A percentile compares a stretch with the other conserved stretches of the same genome.
Conservation (phyloP, 2,113 vertebrate species). For the Ahaetulla prasina region DNA sequence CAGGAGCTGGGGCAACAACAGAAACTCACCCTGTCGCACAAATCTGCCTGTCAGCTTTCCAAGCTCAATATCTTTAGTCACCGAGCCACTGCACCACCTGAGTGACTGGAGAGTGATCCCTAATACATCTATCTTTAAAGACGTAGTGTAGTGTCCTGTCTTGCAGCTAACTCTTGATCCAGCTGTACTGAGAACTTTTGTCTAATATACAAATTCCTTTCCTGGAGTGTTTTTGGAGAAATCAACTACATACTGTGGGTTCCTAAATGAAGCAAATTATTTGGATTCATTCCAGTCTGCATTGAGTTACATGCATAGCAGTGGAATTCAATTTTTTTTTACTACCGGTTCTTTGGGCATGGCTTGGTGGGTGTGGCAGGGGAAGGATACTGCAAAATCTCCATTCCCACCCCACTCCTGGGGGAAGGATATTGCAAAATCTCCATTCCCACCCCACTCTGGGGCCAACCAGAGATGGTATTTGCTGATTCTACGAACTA, state of each 20-base stretch:
- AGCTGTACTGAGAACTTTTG: neutral
- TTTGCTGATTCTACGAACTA: no score
- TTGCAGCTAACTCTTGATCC: neutral
- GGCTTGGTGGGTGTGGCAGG: no score
- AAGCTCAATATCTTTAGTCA: neutral
- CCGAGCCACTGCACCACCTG: no score
- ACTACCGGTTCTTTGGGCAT: no score
- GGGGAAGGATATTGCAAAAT: no score
- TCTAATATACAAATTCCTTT: neutral
- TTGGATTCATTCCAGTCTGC: neutral
- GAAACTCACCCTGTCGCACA: neutral
- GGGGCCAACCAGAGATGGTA: no score
- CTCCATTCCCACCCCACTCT: no score
- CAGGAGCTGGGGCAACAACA: neutral
- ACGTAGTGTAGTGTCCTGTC: neutral
- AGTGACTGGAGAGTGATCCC: neutral
- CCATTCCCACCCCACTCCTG: no score
- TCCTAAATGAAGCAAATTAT: neutral
- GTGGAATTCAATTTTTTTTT: no score
- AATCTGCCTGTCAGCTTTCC: neutral
- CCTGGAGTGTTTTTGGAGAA: neutral
- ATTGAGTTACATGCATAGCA: neutral
- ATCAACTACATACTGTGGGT: neutral
- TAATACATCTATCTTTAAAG: neutral
- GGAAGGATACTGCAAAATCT: no score